These are phyloP conservation scores for Neosilurus hyrtlii DNA, from an alignment of 2,797 vertebrate genomes.

Conservation along the genomic window DNA sequence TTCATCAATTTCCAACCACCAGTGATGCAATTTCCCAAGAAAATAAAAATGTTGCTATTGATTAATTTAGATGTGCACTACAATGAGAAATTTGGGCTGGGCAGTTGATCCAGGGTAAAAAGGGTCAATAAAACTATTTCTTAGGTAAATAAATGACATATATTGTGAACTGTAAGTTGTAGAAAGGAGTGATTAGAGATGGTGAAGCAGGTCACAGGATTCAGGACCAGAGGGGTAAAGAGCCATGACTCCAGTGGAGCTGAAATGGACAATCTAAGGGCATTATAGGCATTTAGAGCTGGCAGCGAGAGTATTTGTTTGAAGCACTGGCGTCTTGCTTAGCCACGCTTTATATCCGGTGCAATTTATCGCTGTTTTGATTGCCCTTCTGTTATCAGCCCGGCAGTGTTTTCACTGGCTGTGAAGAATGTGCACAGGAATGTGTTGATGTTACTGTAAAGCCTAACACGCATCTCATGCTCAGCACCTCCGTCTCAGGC, in stretches of 20 bases:
- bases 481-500: conserved; percentile 61
- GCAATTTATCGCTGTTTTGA: conserved; percentile 64
- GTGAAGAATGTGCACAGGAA: conserved; percentile 62
- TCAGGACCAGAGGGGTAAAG: conserved; percentile 30
- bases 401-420: conserved; percentile 63
- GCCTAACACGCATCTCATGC: conserved; percentile 58
- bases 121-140: not conserved
- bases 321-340: conserved; percentile 57
- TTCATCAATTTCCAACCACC: conserved; percentile 31
- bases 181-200: not conserved
- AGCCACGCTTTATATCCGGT: conserved; percentile 62
- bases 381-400: conserved; percentile 62
- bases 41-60: conserved; percentile 18
- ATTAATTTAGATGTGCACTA: conserved; percentile 1
- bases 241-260: conserved; percentile 51
- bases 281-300: conserved; percentile 53
- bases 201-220: conserved; percentile 18
- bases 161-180: not conserved
- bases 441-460: conserved; percentile 67
- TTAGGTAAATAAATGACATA: not conserved
- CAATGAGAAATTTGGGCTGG: not conserved
- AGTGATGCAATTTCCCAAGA: conserved; percentile 8
- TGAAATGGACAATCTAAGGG: conserved; percentile 53
- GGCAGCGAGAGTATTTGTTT: conserved; percentile 62
- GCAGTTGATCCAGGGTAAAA: not conserved